Evolutionary conservation across 2,888 invertebrate genomes (phyloP), one percentile per base, ranked within the genome.

Genomic region (Lamellibrachia satsuma): DNA sequence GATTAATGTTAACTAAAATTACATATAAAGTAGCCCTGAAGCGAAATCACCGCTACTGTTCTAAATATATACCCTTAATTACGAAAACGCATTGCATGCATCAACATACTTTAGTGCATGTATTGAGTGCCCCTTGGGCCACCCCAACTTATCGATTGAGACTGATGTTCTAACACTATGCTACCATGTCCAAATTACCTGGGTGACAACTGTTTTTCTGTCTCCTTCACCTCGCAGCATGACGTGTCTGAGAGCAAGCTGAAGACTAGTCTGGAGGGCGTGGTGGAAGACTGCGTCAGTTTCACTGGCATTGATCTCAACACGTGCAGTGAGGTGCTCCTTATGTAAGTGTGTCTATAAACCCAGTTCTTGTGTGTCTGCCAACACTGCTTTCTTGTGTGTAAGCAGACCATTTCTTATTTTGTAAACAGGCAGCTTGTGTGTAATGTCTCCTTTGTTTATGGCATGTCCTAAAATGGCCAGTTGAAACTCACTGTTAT

Each of bases 281-380:
- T 98, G 0, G 98, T 99, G 0, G 98, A 98, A 91, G 98, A 99
- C 95, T 98, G 98, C 95, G 99, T 99, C 39, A 99, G 98, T 96
- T 98, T 98, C 96, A 98, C 99, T 0, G 99, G 99, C 0, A 98
- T 98, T 0, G 98, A 99, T 96, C 96, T 99, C 9, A 99, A 99
- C 95, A 98, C 98, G 0, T 98, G 98, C 0, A 98, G 98, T 39
- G 97, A 98, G 92, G 98, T 98, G 94, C 97, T 99, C 93, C 97
- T 99, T 4, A 98, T 98, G 98, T 98, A 96, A 95, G 96, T 91
- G 22, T n/a, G 11, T 9, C 75, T 92, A 11, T 52, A 52, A 39
- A 27, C 15, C 90, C 52, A 15, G 22, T 7, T 91, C 0, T 52
- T 39, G 0, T 15, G 9, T 3, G 55, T 60, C 15, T 60, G 60